Base-by-base conservation (phyloP, 1,140 invertebrate species). In the Protaetia brevitarsis region DNA sequence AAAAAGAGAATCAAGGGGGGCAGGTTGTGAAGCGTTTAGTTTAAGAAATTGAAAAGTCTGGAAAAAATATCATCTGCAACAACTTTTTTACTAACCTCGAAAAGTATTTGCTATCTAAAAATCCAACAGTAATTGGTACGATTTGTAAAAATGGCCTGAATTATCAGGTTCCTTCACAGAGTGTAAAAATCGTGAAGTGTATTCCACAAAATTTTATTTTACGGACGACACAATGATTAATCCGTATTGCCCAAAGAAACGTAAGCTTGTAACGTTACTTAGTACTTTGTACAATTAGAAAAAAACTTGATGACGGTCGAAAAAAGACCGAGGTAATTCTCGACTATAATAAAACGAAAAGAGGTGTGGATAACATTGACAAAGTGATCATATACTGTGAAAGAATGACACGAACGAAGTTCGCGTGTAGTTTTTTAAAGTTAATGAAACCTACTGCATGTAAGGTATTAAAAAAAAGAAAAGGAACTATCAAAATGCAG, bases 201-300 rank as follows among this genome's bases (percentile, higher is more conserved):
- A n/a, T n/a, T n/a, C n/a, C n/a, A 59, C 26, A 59, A 26, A 10
- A 27, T 59, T 59, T 59, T 19, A 28, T 23, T 59, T 59, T 59
- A 7, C 7, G 29, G 16, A 23, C 57, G 26, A 59, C 16, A 16
- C 8, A 7, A 23, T 19, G 57, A 59, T 59, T 59, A 34, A 7
- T 34, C n/a, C 31, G 31, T 34, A 34, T 34, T 34, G 31, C 7
- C n/a, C 31, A 34, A 34, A 34, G 31, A 34, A 34, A 34, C 31
- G 5, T 8, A 59, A 59, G 8, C 8, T 23, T 28, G 21, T 10
- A 28, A 6, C 57, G 7, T 8, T 23, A 8, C 7, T 59, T 26
- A 59, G 7, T 23, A 19, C 26, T 28, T 5, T 10, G 8, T 27
- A 59, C 21, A 59, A 27, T 59, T 10, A 59, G 10, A 59, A 7